phyloP scores from a whole-genome alignment of 64 coral and sea anemone genomes.

The Stichodactyla helianthus region DNA sequence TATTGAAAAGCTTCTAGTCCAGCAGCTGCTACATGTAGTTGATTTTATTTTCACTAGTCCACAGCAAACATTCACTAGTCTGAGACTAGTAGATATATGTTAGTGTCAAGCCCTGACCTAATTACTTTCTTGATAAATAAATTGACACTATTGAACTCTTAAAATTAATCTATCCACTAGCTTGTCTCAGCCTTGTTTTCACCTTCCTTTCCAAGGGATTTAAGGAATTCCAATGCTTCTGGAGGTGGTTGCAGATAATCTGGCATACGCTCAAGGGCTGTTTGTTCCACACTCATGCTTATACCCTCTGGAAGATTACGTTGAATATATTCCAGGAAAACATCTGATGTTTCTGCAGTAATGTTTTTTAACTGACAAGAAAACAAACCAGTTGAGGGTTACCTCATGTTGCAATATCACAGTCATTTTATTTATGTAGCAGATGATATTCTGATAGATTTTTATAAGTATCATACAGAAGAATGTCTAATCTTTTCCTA shows the following conservation, averaged over 20 bases:
- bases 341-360: constrained; percentile 84
- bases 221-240: constrained; percentile 70
- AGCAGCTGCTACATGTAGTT: too few species aligned
- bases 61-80: too few species aligned
- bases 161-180: background rate
- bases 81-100: too few species aligned
- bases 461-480: too few species aligned
- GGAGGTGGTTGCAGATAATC: constrained; percentile 75
- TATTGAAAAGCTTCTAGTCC: background rate
- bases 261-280: constrained; percentile 50
- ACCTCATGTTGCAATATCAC: too few species aligned
- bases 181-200: background rate
- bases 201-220: constrained; percentile 13
- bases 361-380: constrained; percentile 55
- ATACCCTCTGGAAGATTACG: constrained; percentile 92
- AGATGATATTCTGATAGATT: too few species aligned
- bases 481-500: too few species aligned
- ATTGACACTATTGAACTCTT: background rate
- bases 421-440: too few species aligned
- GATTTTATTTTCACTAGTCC: too few species aligned
- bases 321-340: constrained; percentile 92
- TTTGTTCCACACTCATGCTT: constrained; percentile 93
- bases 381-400: background rate
- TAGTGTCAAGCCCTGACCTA: too few species aligned
- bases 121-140: background rate